Evolutionary conservation across 2,888 invertebrate genomes (phyloP).

Genomic region (Nowickia ferox): DNA sequence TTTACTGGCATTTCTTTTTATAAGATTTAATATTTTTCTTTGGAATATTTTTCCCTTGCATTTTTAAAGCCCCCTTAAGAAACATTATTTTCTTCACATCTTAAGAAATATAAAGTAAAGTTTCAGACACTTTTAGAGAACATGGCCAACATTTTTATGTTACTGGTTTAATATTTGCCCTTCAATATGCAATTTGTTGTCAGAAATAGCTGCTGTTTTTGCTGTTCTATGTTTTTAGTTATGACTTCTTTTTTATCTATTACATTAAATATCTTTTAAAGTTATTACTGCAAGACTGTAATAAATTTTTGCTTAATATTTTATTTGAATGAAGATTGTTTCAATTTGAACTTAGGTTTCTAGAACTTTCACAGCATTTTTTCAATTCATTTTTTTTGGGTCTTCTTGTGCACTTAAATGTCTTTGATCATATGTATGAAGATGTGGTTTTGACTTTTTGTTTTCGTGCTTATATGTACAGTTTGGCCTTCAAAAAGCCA

Average conservation of each 20-base stretch:
- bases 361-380: slow-evolving; percentile 27
- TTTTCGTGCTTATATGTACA: too few species aligned
- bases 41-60: neutral
- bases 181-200: neutral
- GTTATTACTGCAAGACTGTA: slow-evolving; percentile 42
- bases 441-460: too few species aligned
- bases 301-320: slow-evolving; percentile 38
- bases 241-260: neutral
- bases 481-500: too few species aligned
- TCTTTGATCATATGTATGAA: too few species aligned
- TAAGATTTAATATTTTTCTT: slow-evolving; percentile 27
- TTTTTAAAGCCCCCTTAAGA: slow-evolving; percentile 5
- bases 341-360: slow-evolving; percentile 29
- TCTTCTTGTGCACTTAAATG: too few species aligned
- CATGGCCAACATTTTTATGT: neutral
- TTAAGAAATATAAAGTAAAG: neutral
- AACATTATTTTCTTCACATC: slow-evolving; percentile 1
- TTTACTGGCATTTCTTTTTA: neutral
- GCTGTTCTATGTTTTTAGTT: neutral
- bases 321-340: slow-evolving; percentile 39
- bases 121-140: neutral
- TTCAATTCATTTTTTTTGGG: neutral
- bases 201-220: neutral
- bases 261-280: slow-evolving; percentile 6
- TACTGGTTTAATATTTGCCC: neutral